Evolutionary conservation across 2,797 vertebrate genomes (phyloP).

Genomic region (Coregonus sp.): DNA sequence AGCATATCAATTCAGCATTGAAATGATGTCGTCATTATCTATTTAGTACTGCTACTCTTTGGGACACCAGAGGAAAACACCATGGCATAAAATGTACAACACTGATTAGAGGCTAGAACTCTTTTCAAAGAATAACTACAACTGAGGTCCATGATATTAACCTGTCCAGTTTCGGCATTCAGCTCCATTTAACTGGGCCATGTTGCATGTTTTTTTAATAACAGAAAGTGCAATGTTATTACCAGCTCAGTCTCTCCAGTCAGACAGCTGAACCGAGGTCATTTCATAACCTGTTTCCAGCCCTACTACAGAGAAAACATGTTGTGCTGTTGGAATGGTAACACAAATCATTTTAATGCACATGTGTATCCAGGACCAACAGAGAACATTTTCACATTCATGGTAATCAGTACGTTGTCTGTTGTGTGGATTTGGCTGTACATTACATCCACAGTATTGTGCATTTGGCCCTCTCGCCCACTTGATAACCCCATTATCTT

Average conservation of each 20-base stretch:
- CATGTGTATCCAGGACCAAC: slow-evolving; percentile 37
- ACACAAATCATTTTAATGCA: slow-evolving; percentile 8
- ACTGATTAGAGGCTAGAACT: slow-evolving; percentile 17
- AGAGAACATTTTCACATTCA: slow-evolving; percentile 63
- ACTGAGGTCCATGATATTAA: background rate
- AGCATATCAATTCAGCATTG: background rate
- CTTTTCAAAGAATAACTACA: background rate
- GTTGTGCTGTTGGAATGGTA: background rate
- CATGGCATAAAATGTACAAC: background rate
- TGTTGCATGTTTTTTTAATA: background rate
- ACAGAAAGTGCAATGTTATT: background rate
- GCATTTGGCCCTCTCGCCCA: slow-evolving; percentile 9
- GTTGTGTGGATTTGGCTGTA: slow-evolving; percentile 37
- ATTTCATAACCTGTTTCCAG: background rate
- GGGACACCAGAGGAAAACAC: background rate
- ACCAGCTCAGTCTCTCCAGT: background rate
- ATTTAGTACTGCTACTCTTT: slow-evolving; percentile 43
- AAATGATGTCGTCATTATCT: background rate
- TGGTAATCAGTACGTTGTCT: slow-evolving; percentile 36
- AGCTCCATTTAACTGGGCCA: background rate
- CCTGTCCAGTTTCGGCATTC: background rate
- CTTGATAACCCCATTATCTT: slow-evolving; percentile 44
- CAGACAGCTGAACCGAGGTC: background rate
- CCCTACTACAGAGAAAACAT: background rate
- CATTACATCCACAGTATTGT: background rate